These are phyloP conservation scores for Microplitis demolitor DNA, from an alignment of 1,140 invertebrate species.

Conservation along the genomic window DNA sequence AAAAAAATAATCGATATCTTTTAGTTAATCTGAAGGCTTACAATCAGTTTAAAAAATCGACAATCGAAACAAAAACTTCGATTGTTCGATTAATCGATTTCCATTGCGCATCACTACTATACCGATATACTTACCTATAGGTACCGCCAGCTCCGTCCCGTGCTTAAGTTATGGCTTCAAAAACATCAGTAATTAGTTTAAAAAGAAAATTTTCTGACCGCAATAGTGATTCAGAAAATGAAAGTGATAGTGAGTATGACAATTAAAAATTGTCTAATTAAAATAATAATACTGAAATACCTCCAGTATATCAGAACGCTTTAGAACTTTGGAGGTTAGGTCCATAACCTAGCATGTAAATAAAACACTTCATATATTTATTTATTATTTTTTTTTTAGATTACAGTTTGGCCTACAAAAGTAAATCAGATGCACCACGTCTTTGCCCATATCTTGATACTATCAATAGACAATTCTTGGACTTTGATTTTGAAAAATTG, in stretches of 20 bases:
- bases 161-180: not conserved
- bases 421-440: constrained; percentile 47
- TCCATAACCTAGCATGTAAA: constrained; percentile 13
- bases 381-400: constrained; percentile 27
- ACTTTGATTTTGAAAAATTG: constrained; percentile 99
- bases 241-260: constrained; percentile 40
- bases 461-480: constrained; percentile 94
- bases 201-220: constrained; percentile 40
- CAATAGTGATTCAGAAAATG: constrained; percentile 40
- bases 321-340: constrained; percentile 25
- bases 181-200: not conserved
- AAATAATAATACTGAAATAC: not conserved
- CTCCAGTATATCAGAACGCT: too few relatives aligned
- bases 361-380: not conserved
- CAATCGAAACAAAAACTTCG: too few relatives aligned
- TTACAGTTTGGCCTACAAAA: constrained; percentile 14
- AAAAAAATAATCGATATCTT: too few relatives aligned
- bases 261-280: constrained; percentile 7
- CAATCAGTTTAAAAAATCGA: too few relatives aligned
- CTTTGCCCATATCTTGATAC: constrained; percentile 95
- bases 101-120: too few relatives aligned
- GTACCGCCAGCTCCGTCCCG: not conserved
- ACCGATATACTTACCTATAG: too few relatives aligned
- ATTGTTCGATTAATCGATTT: too few relatives aligned
- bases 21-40: too few relatives aligned